Evolutionary conservation across 2,113 vertebrate genomes (phyloP).

Genomic region (Psammodynastes pulverulentus): DNA sequence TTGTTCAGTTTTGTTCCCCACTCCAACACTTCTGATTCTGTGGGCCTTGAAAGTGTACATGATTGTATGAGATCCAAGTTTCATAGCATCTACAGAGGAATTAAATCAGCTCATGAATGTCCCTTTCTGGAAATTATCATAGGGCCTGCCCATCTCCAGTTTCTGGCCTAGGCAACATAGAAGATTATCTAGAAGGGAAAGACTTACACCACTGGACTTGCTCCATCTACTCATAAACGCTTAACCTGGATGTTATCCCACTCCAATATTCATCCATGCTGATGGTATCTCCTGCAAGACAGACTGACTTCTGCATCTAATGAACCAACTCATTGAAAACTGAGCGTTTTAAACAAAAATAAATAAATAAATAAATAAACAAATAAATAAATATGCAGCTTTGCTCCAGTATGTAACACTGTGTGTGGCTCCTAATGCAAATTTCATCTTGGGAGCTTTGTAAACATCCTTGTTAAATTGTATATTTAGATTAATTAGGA

Average conservation of each 20-base stretch:
- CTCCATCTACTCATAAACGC: neutral
- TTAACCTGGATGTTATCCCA: accelerated
- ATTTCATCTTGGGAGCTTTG: neutral
- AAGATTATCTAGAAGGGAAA: slow-evolving; percentile 78
- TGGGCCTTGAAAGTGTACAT: slow-evolving; percentile 85
- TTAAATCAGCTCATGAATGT: slow-evolving; percentile 89
- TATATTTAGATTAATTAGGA: neutral
- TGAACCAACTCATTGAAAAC: neutral
- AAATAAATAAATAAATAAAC: neutral
- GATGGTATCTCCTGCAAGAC: slow-evolving; percentile 14
- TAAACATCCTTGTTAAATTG: slow-evolving; percentile 28
- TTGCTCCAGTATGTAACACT: neutral
- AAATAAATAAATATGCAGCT: neutral
- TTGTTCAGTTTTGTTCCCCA: slow-evolving; percentile 72
- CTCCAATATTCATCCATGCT: neutral
- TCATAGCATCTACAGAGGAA: slow-evolving; percentile 87
- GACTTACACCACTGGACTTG: accelerated
- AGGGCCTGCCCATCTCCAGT: slow-evolving; percentile 84
- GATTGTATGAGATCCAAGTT: slow-evolving; percentile 87
- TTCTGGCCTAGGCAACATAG: slow-evolving; percentile 86
- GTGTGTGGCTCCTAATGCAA: neutral
- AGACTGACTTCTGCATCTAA: neutral
- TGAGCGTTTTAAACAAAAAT: slow-evolving; percentile 34
- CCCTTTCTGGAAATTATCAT: slow-evolving; percentile 87
- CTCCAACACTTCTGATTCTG: slow-evolving; percentile 84